These are phyloP conservation scores for Ennomos quercinarius DNA, from an alignment of 2,888 invertebrate genomes.

Conservation along the genomic window DNA sequence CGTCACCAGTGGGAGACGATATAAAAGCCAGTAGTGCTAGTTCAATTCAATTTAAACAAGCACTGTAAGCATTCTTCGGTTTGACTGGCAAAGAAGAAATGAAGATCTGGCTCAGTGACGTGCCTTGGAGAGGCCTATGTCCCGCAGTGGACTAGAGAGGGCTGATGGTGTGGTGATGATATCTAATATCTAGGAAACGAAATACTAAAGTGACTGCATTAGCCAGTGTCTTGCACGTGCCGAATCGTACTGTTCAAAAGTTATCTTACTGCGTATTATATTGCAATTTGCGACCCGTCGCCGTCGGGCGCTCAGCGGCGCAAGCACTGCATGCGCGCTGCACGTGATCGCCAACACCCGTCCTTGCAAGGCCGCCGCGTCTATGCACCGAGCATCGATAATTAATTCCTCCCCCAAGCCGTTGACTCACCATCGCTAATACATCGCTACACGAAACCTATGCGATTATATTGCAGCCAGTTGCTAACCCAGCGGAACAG, in stretches of 20 bases:
- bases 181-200: no score
- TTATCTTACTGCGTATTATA: conserved; percentile 13
- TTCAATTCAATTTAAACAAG: no score
- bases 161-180: no score
- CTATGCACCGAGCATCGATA: conserved; percentile 72
- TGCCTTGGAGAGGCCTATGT: no score
- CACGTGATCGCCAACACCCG: conserved; percentile 75
- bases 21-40: no score
- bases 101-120: no score
- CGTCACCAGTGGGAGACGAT: no score
- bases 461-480: conserved; percentile 22
- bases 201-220: no score
- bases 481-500: not conserved
- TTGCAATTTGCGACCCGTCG: not conserved
- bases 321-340: conserved; percentile 48
- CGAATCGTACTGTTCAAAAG: conserved; percentile 1
- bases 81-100: no score
- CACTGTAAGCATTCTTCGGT: no score
- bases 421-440: conserved; percentile 67
- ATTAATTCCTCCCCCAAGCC: conserved; percentile 76
- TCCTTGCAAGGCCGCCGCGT: conserved; percentile 83
- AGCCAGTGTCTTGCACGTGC: not conserved
- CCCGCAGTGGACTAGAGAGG: no score
- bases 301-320: conserved; percentile 12
- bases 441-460: conserved; percentile 27